Conservation (phyloP, 2,888 invertebrate genomes). For the Agrotis segetum region DNA sequence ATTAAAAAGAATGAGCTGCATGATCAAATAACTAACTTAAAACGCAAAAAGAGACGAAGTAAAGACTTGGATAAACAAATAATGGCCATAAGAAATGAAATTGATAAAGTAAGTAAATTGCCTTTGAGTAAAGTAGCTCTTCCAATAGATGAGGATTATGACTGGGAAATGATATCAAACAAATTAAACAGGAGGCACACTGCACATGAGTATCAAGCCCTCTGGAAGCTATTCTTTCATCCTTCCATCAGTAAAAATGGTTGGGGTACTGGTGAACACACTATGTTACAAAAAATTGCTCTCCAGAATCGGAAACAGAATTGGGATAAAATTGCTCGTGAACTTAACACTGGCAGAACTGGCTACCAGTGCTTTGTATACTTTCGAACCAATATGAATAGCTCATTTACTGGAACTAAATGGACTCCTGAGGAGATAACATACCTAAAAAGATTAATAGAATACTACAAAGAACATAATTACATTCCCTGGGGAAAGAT, state of each 20-base stretch:
- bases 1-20: conserved; percentile 69
- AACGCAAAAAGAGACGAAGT: conserved; percentile 57
- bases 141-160: conserved; percentile 86
- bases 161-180: conserved; percentile 91
- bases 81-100: conserved; percentile 65
- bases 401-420: conserved; percentile 76
- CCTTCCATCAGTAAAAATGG: conserved; percentile 91
- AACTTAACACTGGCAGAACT: conserved; percentile 91
- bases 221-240: conserved; percentile 94
- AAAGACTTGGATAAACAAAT: conserved; percentile 61
- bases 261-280: conserved; percentile 80
- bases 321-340: conserved; percentile 92
- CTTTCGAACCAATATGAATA: conserved; percentile 89
- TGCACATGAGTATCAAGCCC: conserved; percentile 92
- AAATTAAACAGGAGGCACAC: conserved; percentile 90
- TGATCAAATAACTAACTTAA: conserved; percentile 70
- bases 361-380: conserved; percentile 94
- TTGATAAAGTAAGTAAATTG: conserved; percentile 68
- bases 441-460: conserved; percentile 91
- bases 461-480: conserved; percentile 92
- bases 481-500: conserved; percentile 95
- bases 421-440: conserved; percentile 94
- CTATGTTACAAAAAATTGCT: conserved; percentile 74
- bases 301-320: conserved; percentile 87
- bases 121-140: conserved; percentile 76